Percentiles rank a stretch among this genome's conserved stretches.
Conservation (phyloP, 2,797 vertebrate genomes). For the Rhinogobio ventralis region DNA sequence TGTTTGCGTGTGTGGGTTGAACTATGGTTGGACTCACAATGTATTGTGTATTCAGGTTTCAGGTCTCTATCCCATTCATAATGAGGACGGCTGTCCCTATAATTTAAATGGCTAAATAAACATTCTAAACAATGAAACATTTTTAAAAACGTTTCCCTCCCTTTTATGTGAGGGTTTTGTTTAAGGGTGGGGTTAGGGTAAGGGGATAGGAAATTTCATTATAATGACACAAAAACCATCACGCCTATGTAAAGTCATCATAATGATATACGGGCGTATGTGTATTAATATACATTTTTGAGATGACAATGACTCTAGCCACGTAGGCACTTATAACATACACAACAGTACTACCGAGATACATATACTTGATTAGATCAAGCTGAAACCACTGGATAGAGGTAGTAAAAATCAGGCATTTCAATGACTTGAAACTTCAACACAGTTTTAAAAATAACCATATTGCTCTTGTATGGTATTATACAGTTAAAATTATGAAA, state of each 20-base stretch:
- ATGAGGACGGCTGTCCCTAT: background rate
- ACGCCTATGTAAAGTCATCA: background rate
- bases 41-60: background rate
- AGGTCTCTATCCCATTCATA: background rate
- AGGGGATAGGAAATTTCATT: rapidly evolving
- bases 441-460: background rate
- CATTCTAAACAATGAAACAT: background rate
- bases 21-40: no score
- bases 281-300: background rate
- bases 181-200: background rate
- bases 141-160: no score
- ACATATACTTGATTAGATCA: constrained; percentile 16
- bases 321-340: background rate
- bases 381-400: background rate
- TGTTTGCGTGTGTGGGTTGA: no score
- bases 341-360: constrained; percentile 38
- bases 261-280: background rate
- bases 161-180: background rate
- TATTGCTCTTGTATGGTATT: constrained; percentile 12
- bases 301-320: background rate
- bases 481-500: background rate
- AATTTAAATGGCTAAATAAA: background rate
- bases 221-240: background rate
- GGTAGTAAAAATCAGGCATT: constrained; percentile 16
- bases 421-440: constrained; percentile 18